phyloP scores from a whole-genome alignment of 2,113 vertebrate species.

The Stigmatopora nigra region DNA sequence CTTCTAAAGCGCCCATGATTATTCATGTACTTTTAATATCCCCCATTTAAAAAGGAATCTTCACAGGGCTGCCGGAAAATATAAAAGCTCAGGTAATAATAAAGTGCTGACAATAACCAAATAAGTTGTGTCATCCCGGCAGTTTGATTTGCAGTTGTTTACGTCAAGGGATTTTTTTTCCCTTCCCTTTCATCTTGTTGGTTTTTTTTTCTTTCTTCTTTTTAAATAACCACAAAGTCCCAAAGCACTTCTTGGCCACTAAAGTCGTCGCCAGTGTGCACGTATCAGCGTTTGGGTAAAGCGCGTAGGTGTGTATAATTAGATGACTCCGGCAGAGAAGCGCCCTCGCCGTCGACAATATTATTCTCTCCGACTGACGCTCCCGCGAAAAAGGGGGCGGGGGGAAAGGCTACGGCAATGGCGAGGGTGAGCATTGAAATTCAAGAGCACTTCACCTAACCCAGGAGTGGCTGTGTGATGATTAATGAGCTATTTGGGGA shows the following conservation, averaged over 20 bases:
- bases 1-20: background rate
- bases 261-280: conserved; percentile 16
- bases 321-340: conserved; percentile 52
- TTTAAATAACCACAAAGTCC: conserved; percentile 39
- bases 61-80: background rate
- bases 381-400: conserved; percentile 39
- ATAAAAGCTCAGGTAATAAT: background rate
- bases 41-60: background rate
- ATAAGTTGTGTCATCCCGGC: conserved; percentile 26
- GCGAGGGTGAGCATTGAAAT: conserved; percentile 64
- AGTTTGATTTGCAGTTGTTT: conserved; percentile 43
- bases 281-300: conserved; percentile 39
- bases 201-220: conserved; percentile 11
- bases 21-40: background rate
- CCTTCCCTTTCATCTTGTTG: background rate
- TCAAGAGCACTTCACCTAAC: conserved; percentile 65
- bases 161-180: conserved; percentile 25
- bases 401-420: conserved; percentile 52
- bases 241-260: conserved; percentile 39
- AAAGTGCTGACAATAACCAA: background rate
- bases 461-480: conserved; percentile 71
- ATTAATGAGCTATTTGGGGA: conserved; percentile 83
- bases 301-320: conserved; percentile 60
- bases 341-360: conserved; percentile 50
- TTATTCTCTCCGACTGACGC: conserved; percentile 45